Conservation (phyloP, 2,797 vertebrate genomes). For the Eurystomus glaucurus region DNA sequence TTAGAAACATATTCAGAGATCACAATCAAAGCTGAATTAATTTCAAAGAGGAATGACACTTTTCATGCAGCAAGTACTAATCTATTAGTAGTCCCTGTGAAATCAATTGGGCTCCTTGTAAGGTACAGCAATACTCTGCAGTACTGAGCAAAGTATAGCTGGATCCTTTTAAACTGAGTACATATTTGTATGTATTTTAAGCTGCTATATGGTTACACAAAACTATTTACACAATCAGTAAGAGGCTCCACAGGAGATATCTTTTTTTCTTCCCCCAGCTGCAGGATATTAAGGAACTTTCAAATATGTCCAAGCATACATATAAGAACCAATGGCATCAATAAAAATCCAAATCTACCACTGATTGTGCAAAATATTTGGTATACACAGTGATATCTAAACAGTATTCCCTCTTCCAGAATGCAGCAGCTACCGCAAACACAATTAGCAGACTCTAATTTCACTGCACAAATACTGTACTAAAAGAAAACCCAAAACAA, state of each 20-base stretch:
- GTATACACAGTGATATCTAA: background rate
- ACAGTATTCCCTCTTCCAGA: background rate
- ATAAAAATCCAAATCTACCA: background rate
- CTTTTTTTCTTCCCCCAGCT: background rate
- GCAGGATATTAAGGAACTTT: background rate
- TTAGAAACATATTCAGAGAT: slow-evolving; percentile 6
- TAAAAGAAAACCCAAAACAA: background rate
- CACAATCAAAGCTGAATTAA: slow-evolving; percentile 50
- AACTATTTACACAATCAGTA: background rate
- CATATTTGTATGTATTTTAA: background rate
- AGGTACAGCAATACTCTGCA: background rate
- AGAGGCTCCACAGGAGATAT: background rate
- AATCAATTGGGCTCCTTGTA: background rate
- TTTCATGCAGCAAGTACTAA: background rate
- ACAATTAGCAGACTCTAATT: background rate
- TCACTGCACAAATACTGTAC: background rate
- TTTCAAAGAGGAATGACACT: slow-evolving; percentile 12
- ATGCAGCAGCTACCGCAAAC: background rate
- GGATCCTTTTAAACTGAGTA: background rate
- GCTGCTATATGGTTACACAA: fast-evolving
- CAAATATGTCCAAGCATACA: background rate
- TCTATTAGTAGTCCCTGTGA: slow-evolving; percentile 3
- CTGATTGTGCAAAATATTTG: background rate
- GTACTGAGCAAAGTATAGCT: background rate
- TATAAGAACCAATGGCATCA: background rate